Percentiles rank a stretch among this genome's conserved stretches.
These are phyloP conservation scores for Neocrepidodera transversa DNA, from an alignment of 2,888 invertebrate species.

Conservation along the genomic window DNA sequence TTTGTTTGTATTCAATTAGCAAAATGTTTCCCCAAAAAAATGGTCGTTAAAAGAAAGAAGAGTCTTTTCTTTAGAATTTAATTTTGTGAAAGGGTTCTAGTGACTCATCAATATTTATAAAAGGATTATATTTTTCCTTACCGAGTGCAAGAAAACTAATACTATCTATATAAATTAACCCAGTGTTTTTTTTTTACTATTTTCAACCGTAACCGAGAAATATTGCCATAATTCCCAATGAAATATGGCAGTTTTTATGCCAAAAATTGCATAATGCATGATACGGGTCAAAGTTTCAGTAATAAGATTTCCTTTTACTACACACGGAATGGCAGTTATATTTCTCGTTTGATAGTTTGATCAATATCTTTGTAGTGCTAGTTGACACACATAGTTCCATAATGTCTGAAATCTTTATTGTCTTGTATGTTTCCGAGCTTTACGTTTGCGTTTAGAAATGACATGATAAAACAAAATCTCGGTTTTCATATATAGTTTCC, in stretches of 20 bases:
- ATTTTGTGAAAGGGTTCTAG: no score
- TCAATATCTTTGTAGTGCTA: conserved; percentile 22
- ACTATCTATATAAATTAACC: no score
- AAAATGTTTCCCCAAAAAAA: no score
- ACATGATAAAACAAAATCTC: background rate
- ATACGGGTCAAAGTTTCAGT: conserved; percentile 20
- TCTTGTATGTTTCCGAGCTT: background rate
- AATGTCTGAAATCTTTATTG: conserved; percentile 14
- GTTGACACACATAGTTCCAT: conserved; percentile 23
- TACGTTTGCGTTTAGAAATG: background rate
- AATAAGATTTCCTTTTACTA: conserved; percentile 23
- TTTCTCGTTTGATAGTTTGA: conserved; percentile 26
- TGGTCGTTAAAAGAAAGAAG: no score
- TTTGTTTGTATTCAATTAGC: no score
- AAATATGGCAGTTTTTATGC: conserved; percentile 11
- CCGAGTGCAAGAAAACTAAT: no score
- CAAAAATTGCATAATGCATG: conserved; percentile 24
- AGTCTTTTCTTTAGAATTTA: no score
- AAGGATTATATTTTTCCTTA: no score
- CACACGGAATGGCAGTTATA: conserved; percentile 24
- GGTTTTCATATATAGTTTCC: no score
- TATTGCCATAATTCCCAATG: background rate
- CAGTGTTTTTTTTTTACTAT: no score
- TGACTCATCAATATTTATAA: no score
- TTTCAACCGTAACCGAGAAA: background rate